These are phyloP conservation scores for Druon quercuslanigerum DNA, from an alignment of 1,140 invertebrate genomes.

Conservation along the genomic window DNA sequence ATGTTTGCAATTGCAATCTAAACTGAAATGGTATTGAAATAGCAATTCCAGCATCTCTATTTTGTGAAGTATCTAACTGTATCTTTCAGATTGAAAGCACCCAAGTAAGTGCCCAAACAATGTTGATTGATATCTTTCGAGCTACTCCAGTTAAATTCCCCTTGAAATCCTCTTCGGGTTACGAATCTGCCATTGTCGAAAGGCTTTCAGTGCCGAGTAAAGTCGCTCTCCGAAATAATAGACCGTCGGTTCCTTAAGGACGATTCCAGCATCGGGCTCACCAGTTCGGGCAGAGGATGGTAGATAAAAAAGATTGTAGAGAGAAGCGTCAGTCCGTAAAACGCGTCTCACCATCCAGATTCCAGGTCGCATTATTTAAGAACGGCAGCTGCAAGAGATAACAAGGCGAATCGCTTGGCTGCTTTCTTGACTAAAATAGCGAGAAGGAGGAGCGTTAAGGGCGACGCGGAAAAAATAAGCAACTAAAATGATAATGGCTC, in stretches of 20 bases:
- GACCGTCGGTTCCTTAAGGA: conserved; percentile 1
- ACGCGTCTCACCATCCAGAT: neutral
- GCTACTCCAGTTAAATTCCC: conserved; percentile 2
- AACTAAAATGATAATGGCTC: conserved; percentile 9
- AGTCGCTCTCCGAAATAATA: conserved; percentile 17
- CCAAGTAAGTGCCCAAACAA: neutral
- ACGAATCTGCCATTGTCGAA: conserved; percentile 17
- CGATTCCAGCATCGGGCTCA: neutral
- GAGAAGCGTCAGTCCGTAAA: conserved; percentile 17
- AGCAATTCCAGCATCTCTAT: neutral
- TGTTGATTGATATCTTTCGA: neutral
- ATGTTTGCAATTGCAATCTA: neutral
- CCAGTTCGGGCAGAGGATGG: conserved; percentile 4
- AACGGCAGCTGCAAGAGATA: conserved; percentile 24
- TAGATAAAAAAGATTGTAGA: conserved; percentile 4
- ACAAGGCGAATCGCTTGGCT: conserved; percentile 22
- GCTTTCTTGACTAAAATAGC: neutral
- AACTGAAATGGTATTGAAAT: neutral
- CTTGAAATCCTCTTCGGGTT: conserved; percentile 12
- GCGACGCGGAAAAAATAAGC: conserved; percentile 2
- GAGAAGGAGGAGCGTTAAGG: neutral
- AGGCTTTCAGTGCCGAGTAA: conserved; percentile 13
- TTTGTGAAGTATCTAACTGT: neutral
- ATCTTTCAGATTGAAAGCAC: neutral
- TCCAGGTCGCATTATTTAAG: conserved; percentile 2